Evolutionary conservation across 2,888 invertebrate species (phyloP), one percentile per base, ranked within the genome.

Genomic region (Eupelmus urozonus): DNA sequence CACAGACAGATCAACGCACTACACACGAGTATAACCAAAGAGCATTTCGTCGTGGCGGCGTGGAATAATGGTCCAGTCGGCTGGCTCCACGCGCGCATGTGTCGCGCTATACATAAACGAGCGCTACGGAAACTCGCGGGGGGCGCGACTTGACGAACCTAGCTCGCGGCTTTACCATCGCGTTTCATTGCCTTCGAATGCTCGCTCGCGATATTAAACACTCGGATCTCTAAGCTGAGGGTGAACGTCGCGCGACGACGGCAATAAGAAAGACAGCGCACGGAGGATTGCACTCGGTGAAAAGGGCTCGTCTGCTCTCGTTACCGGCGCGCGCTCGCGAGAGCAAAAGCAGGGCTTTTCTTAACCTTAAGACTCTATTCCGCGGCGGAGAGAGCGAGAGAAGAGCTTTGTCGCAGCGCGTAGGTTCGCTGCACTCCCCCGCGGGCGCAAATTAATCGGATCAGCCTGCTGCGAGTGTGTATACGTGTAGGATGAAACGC

Each of bases 251-350:
- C 20, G 57, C 7, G 65, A 45, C 80, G 81, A 84, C 4, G 82
- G 84, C 85, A 86, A 85, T 85, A 86, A 85, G 85, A 84, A 71
- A 86, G 82, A 63, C 49, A 49, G 82, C 83, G 84, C 85, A 87
- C 82, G 87, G 83, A 83, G 86, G 85, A 87, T 87, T 86, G 87
- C 87, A 85, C 86, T 85, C 83, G 79, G 82, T 88, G 87, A 87
- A 88, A 87, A 87, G 87, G 84, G 82, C 83, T 81, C 27, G 49
- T 34, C 84, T 85, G 84, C 84, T 86, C 85, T 86, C 85, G 85
- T 87, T 87, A 86, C 84, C 81, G 83, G 59, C 16, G 2, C 20
- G 13, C 60, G 60, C 9, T 25, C 27, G 9, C 18, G 1, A 25
- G 57, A 2, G 53, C 27, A 2, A 18, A n/a, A 3, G 53, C 53